These are phyloP conservation scores for Tetranychus truncatus DNA, from an alignment of 2,888 invertebrate genomes.

Conservation along the genomic window DNA sequence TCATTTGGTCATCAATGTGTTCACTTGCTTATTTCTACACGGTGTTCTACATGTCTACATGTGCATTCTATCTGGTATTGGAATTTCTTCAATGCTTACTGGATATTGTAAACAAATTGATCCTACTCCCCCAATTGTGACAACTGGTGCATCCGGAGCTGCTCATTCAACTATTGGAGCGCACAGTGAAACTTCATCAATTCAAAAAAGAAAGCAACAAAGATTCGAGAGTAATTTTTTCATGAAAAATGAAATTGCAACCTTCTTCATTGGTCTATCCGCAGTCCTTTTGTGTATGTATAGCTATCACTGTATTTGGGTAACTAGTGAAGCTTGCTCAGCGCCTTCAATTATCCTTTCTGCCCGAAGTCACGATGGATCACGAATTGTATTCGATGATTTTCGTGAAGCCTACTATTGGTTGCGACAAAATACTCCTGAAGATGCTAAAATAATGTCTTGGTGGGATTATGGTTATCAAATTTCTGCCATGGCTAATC, in stretches of 20 bases:
- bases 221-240: conserved; percentile 42
- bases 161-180: conserved; percentile 23
- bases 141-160: conserved; percentile 31
- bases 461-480: conserved; percentile 99
- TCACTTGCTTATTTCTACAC: conserved; percentile 94
- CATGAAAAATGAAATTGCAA: conserved; percentile 53
- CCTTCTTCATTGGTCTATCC: conserved; percentile 13
- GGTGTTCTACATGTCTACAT: too few relatives aligned
- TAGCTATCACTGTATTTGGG: conserved; percentile 95
- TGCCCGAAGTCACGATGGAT: conserved; percentile 59
- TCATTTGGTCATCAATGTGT: conserved; percentile 71
- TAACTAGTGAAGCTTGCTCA: conserved; percentile 94
- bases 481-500: conserved; percentile 97
- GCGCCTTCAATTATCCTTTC: conserved; percentile 72
- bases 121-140: conserved; percentile 25
- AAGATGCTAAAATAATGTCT: conserved; percentile 92
- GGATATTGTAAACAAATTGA: conserved; percentile 69
- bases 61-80: conserved; percentile 91
- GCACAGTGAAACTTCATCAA: not conserved
- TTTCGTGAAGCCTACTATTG: conserved; percentile 96
- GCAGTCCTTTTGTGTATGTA: conserved; percentile 61
- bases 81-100: conserved; percentile 60
- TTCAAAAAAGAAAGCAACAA: conserved; percentile 44
- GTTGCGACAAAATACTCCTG: conserved; percentile 84
- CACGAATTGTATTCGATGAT: conserved; percentile 92